Percentiles rank a stretch among this genome's conserved stretches.
phyloP scores from a whole-genome alignment of 2,113 vertebrate genomes.

The Nymphicus hollandicus region DNA sequence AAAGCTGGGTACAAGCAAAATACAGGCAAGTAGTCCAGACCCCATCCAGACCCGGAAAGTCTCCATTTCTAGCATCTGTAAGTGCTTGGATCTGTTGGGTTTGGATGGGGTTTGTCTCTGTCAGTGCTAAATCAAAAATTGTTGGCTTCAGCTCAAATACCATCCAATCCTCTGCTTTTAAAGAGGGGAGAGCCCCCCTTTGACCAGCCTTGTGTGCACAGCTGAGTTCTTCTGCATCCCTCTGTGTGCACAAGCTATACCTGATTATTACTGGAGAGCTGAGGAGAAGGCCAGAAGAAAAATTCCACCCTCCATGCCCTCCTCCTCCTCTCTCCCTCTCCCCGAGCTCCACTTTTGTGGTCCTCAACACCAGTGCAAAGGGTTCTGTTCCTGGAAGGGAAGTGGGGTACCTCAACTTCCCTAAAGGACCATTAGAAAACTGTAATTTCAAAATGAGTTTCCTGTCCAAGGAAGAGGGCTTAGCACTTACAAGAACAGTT shows the following conservation, averaged over 20 bases:
- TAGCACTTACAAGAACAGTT: slow-evolving; percentile 56
- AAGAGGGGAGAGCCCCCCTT: neutral
- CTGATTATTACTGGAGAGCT: neutral
- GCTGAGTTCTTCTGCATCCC: neutral
- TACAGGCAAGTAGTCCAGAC: neutral
- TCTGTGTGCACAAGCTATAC: neutral
- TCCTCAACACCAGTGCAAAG: neutral
- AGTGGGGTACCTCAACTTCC: slow-evolving; percentile 56
- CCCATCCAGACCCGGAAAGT: neutral
- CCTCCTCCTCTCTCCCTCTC: neutral
- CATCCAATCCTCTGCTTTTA: neutral
- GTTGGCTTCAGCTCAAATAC: neutral
- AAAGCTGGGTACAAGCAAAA: neutral
- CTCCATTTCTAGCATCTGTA: neutral
- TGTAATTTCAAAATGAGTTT: slow-evolving; percentile 56
- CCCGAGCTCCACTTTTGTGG: neutral
- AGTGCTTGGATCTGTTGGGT: neutral
- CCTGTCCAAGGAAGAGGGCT: slow-evolving; percentile 51
- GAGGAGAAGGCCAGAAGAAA: neutral
- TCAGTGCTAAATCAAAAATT: neutral
- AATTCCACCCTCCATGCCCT: neutral
- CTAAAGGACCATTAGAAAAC: slow-evolving; percentile 65
- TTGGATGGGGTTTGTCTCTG: neutral
- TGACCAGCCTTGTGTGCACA: neutral
- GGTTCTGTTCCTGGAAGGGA: slow-evolving; percentile 14